A percentile compares a stretch with the other conserved stretches of the same genome.
Evolutionary conservation across 2,113 vertebrate genomes (phyloP).

Genomic region (Syrmaticus mikado): DNA sequence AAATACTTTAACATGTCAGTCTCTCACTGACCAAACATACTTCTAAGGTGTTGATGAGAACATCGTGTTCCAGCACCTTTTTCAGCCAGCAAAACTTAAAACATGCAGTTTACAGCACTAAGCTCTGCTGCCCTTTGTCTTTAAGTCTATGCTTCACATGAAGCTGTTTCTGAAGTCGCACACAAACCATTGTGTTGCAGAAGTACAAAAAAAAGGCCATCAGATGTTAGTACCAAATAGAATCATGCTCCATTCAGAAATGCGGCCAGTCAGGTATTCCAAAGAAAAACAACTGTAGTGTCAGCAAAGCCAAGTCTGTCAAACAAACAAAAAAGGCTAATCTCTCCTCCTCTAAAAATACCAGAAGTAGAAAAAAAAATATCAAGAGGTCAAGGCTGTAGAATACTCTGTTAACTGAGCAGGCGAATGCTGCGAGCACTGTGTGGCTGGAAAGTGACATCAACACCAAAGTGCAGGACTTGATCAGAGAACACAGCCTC

Average conservation of each 20-base stretch:
- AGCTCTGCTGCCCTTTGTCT: neutral
- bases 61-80: neutral
- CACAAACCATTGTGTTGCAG: neutral
- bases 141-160: neutral
- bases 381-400: neutral
- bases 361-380: neutral
- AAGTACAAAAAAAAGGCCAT: neutral
- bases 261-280: neutral
- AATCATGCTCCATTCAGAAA: neutral
- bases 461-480: neutral
- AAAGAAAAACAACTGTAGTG: neutral
- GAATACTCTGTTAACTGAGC: rapidly evolving
- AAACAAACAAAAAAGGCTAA: neutral
- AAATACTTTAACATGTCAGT: neutral
- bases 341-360: neutral
- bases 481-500: neutral
- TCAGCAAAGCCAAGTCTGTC: neutral
- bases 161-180: neutral
- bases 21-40: too few species aligned
- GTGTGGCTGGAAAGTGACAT: neutral
- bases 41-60: neutral
- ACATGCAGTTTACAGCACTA: rapidly evolving
- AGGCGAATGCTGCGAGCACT: neutral
- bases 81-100: neutral
- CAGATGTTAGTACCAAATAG: neutral